Evolutionary conservation across 2,113 vertebrate genomes (phyloP).

Genomic region (Mustela nigripes): DNA sequence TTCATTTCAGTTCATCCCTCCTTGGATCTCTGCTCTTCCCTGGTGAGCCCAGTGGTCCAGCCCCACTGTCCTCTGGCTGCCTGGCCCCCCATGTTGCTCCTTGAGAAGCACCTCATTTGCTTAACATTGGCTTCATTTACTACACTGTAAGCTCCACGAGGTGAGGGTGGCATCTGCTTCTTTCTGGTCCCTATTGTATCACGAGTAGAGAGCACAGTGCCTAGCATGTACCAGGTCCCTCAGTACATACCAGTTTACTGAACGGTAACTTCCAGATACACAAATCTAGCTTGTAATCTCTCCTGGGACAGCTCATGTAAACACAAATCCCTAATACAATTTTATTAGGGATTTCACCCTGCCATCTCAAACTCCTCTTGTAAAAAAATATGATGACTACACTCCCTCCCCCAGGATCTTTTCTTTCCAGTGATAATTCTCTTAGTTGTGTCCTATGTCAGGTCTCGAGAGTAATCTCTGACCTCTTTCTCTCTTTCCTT

Average conservation of each 20-base stretch:
- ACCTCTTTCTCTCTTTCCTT: neutral
- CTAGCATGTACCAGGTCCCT: neutral
- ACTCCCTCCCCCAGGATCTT: neutral
- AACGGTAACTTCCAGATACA: neutral
- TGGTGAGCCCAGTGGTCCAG: neutral
- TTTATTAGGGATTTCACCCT: neutral
- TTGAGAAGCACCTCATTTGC: neutral
- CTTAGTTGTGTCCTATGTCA: neutral
- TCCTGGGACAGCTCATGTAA: neutral
- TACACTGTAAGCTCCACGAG: neutral
- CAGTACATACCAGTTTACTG: neutral
- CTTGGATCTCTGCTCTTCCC: neutral
- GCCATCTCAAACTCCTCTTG: neutral
- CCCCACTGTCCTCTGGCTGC: rapidly evolving
- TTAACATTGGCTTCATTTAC: neutral
- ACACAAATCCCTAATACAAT: neutral
- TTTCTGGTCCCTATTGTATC: neutral
- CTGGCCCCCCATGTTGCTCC: neutral
- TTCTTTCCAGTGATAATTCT: neutral
- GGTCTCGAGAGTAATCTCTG: neutral
- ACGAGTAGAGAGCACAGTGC: neutral
- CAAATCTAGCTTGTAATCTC: neutral
- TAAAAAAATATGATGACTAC: neutral
- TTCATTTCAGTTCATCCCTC: neutral
- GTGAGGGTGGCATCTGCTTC: neutral